Evolutionary conservation across 2,888 invertebrate genomes (phyloP).

Genomic region (Drepanosiphum platanoidis): DNA sequence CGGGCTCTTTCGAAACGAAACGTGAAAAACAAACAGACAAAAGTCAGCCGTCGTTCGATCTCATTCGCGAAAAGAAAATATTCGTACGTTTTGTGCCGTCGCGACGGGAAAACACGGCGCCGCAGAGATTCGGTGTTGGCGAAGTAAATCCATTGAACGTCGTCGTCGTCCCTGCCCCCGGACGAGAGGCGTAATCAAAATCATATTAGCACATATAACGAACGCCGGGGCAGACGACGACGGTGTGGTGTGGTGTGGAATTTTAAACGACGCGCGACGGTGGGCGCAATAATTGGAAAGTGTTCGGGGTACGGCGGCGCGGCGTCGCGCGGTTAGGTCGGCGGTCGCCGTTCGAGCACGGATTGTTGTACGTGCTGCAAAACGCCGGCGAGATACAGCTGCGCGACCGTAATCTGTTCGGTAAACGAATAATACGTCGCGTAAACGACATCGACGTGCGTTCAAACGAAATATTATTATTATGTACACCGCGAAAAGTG

Average conservation of each 20-base stretch:
- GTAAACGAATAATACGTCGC: neutral
- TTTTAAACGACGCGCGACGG: slow-evolving; percentile 15
- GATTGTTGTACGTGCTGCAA: slow-evolving; percentile 12
- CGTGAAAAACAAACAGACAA: too few species aligned
- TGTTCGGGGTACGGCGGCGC: too few species aligned
- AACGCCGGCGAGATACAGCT: slow-evolving; percentile 10
- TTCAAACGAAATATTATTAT: too few species aligned
- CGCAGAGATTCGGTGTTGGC: neutral
- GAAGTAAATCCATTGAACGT: neutral
- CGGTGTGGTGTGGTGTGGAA: too few species aligned
- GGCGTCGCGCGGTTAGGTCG: neutral
- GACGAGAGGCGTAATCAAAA: slow-evolving; percentile 30
- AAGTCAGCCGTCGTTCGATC: too few species aligned
- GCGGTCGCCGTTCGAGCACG: neutral
- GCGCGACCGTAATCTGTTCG: slow-evolving; percentile 10
- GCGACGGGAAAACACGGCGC: too few species aligned
- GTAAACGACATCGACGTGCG: neutral
- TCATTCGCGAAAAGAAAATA: too few species aligned
- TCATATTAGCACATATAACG: slow-evolving; percentile 33
- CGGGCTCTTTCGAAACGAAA: too few species aligned
- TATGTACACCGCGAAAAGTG: too few species aligned
- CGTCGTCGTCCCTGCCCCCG: neutral
- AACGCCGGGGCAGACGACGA: neutral
- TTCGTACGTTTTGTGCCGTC: too few species aligned
- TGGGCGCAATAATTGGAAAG: too few species aligned